Evolutionary conservation across 2,888 invertebrate species (phyloP).

Genomic region (Pyralis farinalis): DNA sequence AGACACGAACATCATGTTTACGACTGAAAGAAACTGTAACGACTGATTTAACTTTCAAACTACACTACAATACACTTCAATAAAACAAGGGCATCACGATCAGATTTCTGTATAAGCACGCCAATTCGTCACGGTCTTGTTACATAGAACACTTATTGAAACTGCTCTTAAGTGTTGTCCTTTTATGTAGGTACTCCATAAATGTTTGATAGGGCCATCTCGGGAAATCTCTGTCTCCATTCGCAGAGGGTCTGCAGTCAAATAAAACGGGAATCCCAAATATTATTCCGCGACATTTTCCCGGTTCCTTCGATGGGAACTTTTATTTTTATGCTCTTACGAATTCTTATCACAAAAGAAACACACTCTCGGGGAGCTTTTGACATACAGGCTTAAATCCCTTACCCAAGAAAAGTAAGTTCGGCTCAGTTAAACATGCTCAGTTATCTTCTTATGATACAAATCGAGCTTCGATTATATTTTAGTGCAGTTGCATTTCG

Average conservation of each 20-base stretch:
- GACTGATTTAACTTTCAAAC: no score
- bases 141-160: constrained; percentile 73
- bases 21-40: no score
- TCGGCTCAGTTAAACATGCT: constrained; percentile 49
- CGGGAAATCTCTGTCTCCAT: constrained; percentile 80
- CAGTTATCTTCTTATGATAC: constrained; percentile 8
- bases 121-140: constrained; percentile 39
- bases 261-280: constrained; percentile 79
- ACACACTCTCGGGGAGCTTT: constrained; percentile 70
- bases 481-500: background rate
- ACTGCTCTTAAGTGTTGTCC: constrained; percentile 78
- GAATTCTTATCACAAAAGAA: constrained; percentile 76
- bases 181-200: constrained; percentile 79
- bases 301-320: constrained; percentile 76
- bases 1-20: no score
- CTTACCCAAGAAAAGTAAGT: constrained; percentile 53
- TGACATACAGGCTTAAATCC: constrained; percentile 74
- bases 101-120: constrained; percentile 14
- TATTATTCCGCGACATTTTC: constrained; percentile 78
- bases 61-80: background rate
- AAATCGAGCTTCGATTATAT: constrained; percentile 1
- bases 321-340: constrained; percentile 80
- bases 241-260: constrained; percentile 77
- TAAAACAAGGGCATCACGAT: constrained; percentile 8
- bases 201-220: constrained; percentile 80